These are phyloP conservation scores for Anniella stebbinsi DNA, from an alignment of 2,797 vertebrate genomes.

Conservation along the genomic window DNA sequence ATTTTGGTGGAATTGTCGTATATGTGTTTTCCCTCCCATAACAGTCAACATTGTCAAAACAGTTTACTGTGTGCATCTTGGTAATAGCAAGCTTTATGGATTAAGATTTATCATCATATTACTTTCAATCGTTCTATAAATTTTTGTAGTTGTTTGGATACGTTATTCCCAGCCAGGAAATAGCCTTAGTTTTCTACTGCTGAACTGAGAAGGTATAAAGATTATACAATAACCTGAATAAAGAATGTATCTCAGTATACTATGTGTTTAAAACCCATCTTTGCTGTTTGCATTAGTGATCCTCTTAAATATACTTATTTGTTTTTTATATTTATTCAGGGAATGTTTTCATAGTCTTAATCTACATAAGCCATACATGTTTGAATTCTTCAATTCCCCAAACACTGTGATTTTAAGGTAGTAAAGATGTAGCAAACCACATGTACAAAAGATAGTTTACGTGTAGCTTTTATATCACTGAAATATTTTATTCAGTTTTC, in stretches of 20 bases:
- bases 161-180: conserved; percentile 62
- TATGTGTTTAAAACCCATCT: conserved; percentile 55
- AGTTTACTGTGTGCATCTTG: conserved; percentile 64
- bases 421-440: conserved; percentile 80
- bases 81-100: conserved; percentile 57
- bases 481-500: conserved; percentile 75
- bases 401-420: conserved; percentile 81
- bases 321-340: conserved; percentile 74
- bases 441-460: conserved; percentile 81
- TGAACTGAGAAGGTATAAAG: conserved; percentile 27
- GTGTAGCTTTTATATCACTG: conserved; percentile 66
- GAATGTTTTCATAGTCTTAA: conserved; percentile 78
- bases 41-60: conserved; percentile 68
- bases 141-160: conserved; percentile 52
- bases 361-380: conserved; percentile 81
- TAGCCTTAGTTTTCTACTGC: conserved; percentile 49
- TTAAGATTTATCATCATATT: conserved; percentile 65
- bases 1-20: conserved; percentile 72
- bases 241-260: conserved; percentile 26
- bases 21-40: conserved; percentile 64
- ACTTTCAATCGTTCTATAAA: conserved; percentile 68
- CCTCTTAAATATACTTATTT: conserved; percentile 62
- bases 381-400: conserved; percentile 85
- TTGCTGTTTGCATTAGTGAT: conserved; percentile 50
- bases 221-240: background rate